Conservation (phyloP, 2,888 invertebrate species). For the Nephrotoma flavescens region DNA sequence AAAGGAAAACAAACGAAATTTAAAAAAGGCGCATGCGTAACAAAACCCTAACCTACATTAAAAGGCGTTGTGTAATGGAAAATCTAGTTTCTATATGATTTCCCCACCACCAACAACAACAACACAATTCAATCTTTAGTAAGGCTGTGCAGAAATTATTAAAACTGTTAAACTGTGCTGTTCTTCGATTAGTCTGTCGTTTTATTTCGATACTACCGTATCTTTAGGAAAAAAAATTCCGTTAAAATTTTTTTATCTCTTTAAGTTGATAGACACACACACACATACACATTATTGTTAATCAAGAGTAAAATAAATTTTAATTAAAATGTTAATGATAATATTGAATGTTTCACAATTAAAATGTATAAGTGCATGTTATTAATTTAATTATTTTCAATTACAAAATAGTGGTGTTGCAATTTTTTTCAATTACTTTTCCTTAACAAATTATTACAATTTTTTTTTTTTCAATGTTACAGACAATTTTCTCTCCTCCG, state of each 20-base stretch:
- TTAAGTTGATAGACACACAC: not conserved
- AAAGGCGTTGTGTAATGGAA: not conserved
- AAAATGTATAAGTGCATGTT: not conserved
- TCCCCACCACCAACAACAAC: not conserved
- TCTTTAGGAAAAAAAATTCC: not conserved
- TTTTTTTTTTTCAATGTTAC: not conserved
- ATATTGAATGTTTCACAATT: not conserved
- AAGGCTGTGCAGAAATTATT: not conserved
- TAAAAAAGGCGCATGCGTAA: not conserved
- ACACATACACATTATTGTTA: not conserved
- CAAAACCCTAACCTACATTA: not conserved
- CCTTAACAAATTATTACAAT: no score
- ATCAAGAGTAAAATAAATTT: not conserved
- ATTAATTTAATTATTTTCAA: not conserved
- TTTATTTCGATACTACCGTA: not conserved
- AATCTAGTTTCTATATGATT: not conserved
- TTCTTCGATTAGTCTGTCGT: not conserved
- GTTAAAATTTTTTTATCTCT: not conserved
- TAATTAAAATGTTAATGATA: not conserved
- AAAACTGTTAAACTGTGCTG: not conserved
- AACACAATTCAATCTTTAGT: not conserved
- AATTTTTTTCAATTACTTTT: not conserved
- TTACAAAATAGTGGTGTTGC: not conserved
- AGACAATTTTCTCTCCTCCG: not conserved
- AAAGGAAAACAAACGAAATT: not conserved